Percentiles rank a stretch among this genome's conserved stretches.
Evolutionary conservation across 2,888 invertebrate genomes (phyloP).

Genomic region (Ectemnius continuus): DNA sequence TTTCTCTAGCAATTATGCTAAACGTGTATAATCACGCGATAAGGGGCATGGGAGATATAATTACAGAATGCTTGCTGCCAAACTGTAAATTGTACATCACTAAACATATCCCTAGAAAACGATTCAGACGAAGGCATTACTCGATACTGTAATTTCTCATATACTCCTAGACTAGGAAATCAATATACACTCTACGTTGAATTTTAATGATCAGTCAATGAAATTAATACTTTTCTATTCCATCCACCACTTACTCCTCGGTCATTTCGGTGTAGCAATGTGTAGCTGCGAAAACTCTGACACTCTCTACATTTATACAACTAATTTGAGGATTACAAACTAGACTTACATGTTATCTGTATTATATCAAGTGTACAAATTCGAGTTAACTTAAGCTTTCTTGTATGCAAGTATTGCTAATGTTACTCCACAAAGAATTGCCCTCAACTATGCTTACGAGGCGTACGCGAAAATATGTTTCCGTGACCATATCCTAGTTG

Average conservation of each 20-base stretch:
- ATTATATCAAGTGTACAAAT: constrained; percentile 4
- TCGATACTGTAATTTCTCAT: constrained; percentile 24
- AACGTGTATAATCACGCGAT: neutral
- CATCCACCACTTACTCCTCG: neutral
- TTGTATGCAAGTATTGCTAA: neutral
- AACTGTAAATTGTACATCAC: constrained; percentile 27
- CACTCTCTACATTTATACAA: neutral
- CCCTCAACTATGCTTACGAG: neutral
- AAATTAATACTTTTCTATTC: constrained; percentile 52
- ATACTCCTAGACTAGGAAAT: constrained; percentile 53
- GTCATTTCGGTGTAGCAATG: constrained; percentile 1
- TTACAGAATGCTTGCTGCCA: constrained; percentile 8
- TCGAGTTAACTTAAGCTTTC: constrained; percentile 6
- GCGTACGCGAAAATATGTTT: constrained; percentile 1
- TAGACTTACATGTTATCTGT: neutral
- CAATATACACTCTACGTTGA: constrained; percentile 36
- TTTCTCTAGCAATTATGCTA: neutral
- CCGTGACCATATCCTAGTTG: neutral
- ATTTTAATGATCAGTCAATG: constrained; percentile 53
- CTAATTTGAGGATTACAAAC: constrained; percentile 1
- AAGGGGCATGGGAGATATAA: neutral
- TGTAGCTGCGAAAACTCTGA: neutral
- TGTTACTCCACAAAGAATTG: neutral
- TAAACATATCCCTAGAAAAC: constrained; percentile 36
- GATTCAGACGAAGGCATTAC: constrained; percentile 32